phyloP scores from a whole-genome alignment of 2,113 vertebrate species.

The Callaeas wilsoni region DNA sequence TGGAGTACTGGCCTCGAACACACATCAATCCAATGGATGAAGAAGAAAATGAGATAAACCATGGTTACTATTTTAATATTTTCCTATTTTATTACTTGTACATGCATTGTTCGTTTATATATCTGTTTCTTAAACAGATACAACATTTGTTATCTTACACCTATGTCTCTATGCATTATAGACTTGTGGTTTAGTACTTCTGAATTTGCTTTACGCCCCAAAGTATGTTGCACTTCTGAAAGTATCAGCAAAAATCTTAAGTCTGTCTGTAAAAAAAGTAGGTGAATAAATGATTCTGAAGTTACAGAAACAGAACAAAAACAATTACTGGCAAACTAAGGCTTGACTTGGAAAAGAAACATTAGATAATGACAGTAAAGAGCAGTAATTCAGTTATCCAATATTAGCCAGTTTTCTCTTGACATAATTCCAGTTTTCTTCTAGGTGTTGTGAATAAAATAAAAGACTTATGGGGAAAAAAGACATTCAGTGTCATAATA shows the following conservation, averaged over 20 bases:
- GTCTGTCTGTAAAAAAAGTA: neutral
- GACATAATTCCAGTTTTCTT: neutral
- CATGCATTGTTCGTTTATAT: neutral
- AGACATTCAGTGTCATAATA: neutral
- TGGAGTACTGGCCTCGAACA: slow-evolving; percentile 97
- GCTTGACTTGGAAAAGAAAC: neutral
- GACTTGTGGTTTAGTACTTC: neutral
- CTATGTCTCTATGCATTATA: neutral
- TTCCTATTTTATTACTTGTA: neutral
- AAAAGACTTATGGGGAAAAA: neutral
- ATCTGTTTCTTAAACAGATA: neutral
- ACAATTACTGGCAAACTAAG: neutral
- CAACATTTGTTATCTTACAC: neutral
- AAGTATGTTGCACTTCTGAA: neutral
- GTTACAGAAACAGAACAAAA: neutral
- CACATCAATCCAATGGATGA: slow-evolving; percentile 98
- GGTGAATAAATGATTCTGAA: neutral
- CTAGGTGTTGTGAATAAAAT: neutral
- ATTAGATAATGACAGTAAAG: neutral
- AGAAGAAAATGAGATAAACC: slow-evolving; percentile 94
- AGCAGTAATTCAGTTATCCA: neutral
- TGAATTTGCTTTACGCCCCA: neutral
- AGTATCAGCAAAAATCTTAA: neutral
- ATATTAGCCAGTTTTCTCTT: neutral
- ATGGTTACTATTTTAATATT: slow-evolving; percentile 68